These are phyloP conservation scores for Acrocephalus arundinaceus DNA, from an alignment of 2,113 vertebrate genomes.

Conservation along the genomic window DNA sequence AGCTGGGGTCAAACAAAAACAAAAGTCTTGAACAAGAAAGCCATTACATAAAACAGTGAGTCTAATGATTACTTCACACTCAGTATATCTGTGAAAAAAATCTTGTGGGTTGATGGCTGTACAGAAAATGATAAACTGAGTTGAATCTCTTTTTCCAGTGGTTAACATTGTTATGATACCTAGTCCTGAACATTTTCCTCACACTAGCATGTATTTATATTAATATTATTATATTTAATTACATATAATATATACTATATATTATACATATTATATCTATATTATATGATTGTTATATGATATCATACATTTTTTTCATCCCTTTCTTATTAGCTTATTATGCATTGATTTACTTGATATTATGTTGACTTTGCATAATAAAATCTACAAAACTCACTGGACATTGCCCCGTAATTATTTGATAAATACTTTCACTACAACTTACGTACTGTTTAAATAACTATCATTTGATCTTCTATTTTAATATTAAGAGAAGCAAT, in stretches of 20 bases:
- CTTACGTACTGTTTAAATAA: not conserved
- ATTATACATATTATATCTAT: not conserved
- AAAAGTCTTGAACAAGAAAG: not conserved
- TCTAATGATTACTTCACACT: not conserved
- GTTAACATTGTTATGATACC: not conserved
- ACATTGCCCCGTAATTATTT: not conserved
- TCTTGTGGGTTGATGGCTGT: not conserved
- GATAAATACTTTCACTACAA: not conserved
- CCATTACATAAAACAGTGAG: not conserved
- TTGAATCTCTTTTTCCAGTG: not conserved
- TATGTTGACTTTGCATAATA: not conserved
- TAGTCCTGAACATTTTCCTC: not conserved
- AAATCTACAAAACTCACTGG: not conserved
- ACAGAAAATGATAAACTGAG: not conserved
- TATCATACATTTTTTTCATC: not conserved
- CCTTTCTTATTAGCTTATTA: not conserved
- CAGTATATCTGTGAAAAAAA: not conserved
- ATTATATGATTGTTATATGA: not conserved
- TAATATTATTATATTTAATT: not conserved
- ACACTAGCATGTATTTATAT: not conserved
- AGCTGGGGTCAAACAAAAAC: not conserved
- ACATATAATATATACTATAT: too few relatives aligned
- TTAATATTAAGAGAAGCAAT: not conserved
- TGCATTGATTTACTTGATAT: not conserved
- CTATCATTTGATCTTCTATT: not conserved